Evolutionary conservation across 2,797 vertebrate species (phyloP), one percentile per base, ranked within the genome.

Genomic region (Enteromius thamalakanensis): DNA sequence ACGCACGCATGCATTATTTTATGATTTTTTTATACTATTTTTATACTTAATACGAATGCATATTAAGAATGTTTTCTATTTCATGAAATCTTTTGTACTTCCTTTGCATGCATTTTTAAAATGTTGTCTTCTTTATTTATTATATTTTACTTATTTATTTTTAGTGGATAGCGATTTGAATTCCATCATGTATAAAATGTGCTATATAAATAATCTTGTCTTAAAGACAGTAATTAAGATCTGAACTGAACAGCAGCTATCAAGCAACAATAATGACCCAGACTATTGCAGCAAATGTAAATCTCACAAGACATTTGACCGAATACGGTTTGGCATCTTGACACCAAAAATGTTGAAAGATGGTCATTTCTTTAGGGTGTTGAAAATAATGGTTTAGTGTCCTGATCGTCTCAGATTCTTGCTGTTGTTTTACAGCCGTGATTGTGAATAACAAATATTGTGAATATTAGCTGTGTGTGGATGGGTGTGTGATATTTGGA

Each of bases 401-500:
- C 45, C 23, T 0, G 23, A 49, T 19, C 8, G 21, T 8, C 19
- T 58, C 51, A 40, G 32, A 75, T 75, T 58, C 32, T 58, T 75
- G 72, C 2, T 21, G 72, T 55, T 58, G 72, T 37, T 62, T 62
- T 77, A 60, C 8, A 6, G 37, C 37, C 17, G n/a, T 21, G 75
- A 60, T 32, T 77, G 58, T 40, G 72, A 55, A 75, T 58, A 37
- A 75, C 72, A 64, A 11, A 29, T 77, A 47, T 60, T 77, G 37
- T 64, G 75, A 64, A 76, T 65, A 67, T 65, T 55, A 51, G 83
- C 77, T 34, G 64, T 82, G 79, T 79, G 32, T 75, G 77, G 7
- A 65, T 75, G 62, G 87, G 86, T 79, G 86, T 86, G 83, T 86
- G 86, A 87, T 71, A 80, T 83, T 90, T 94, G 93, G 92, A 92